These are phyloP conservation scores for Solenodon paradoxus DNA, from an alignment of 2,113 vertebrate species.

Conservation along the genomic window DNA sequence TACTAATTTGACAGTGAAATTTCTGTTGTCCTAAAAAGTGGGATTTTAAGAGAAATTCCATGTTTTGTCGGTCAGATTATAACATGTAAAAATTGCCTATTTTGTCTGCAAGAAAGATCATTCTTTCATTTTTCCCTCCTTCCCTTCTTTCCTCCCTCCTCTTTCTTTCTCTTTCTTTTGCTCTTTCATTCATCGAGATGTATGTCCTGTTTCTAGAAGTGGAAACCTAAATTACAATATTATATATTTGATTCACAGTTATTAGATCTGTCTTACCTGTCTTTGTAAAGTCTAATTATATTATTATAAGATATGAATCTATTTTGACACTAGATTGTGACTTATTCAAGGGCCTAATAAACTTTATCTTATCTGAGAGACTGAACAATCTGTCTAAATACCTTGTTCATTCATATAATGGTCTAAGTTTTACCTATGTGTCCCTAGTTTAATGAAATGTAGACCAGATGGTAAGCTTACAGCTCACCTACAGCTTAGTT, in stretches of 20 bases:
- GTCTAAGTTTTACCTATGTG: background rate
- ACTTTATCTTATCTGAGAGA: background rate
- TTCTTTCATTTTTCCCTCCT: background rate
- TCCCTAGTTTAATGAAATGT: conserved; percentile 24
- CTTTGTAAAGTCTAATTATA: background rate
- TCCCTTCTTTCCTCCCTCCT: fast-evolving
- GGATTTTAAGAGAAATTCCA: background rate
- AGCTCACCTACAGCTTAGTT: conserved; percentile 5
- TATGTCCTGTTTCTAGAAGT: background rate
- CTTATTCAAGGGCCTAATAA: background rate
- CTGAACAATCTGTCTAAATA: background rate
- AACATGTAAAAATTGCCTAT: background rate
- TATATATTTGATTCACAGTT: background rate
- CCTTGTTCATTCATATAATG: background rate
- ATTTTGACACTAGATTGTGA: background rate
- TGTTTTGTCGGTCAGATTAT: background rate
- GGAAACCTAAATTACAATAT: background rate
- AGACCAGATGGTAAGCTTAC: conserved; percentile 19
- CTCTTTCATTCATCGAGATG: fast-evolving
- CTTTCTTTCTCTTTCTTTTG: too few species aligned
- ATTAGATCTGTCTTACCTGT: background rate
- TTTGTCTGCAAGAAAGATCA: background rate
- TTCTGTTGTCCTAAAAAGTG: background rate
- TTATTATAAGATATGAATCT: background rate
- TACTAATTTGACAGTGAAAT: background rate